Base-by-base conservation (phyloP, 2,113 vertebrate species). In the Probosciger aterrimus region DNA sequence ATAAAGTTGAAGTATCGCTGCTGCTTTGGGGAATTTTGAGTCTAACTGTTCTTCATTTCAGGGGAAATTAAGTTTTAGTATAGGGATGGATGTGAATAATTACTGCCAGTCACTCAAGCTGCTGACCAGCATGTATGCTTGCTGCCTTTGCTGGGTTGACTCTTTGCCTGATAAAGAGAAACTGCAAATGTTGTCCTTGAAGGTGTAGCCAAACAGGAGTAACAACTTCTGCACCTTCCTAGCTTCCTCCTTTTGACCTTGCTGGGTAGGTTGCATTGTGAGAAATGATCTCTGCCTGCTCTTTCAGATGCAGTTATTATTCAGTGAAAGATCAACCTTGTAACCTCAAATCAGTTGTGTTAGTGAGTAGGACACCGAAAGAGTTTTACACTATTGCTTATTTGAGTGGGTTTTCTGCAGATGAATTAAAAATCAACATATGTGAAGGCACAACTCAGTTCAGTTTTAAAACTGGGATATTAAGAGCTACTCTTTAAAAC, bases 161-260 rank as follows among this genome's bases (percentile, higher is more conserved):
- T 55, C 50, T 33, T 27, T 39, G 74, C 30, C 65, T 0, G 2
- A 57, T 62, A 70, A 37, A 53, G 43, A 37, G 68, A 65, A 91
- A 64, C 52, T n/a, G 62, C 18, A 88, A 81, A 44, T 28, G 4
- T 46, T 1, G 19, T 49, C 89, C 62, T 89, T 89, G 67, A 35
- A 90, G 44, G 53, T 2, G 8, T 14, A 57, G 78, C 69, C 53
- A n/a, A 89, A 89, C 74, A 49, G 74, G 91, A 92, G 71, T 9
- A 37, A 41, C 55, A 52, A 57, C 89, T 82, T 33, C 41, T 94
- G 57, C 22, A 69, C 88, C 55, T 89, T 82, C 53, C 41, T 3
- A 20, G 30, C 44, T 77, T 73, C 52, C 74, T 84, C 19, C 77
- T 65, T 92, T 68, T 79, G 86, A 89, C 81, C 82, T 95, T 76